Conservation (phyloP, 2,797 vertebrate species). For the Lagorchestes hirsutus region DNA sequence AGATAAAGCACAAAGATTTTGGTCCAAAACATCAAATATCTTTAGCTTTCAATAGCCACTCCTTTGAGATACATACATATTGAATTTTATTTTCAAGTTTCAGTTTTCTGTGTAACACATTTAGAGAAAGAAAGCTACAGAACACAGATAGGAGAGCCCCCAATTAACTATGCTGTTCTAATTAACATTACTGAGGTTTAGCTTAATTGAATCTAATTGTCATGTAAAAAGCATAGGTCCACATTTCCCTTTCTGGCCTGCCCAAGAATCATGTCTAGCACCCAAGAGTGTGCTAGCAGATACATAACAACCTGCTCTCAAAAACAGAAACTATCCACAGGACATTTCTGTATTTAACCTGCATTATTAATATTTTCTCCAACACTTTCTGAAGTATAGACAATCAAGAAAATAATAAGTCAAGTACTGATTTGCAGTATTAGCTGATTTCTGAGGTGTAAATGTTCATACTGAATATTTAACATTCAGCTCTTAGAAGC, state of each 20-base stretch:
- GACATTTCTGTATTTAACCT: neutral
- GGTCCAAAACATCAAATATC: slow-evolving; percentile 13
- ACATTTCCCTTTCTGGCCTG: neutral
- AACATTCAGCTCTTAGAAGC: neutral
- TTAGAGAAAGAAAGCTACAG: neutral
- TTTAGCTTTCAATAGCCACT: slow-evolving; percentile 51
- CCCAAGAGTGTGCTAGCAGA: neutral
- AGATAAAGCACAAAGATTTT: slow-evolving; percentile 28
- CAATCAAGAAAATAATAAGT: neutral
- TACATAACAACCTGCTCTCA: neutral
- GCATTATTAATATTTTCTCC: neutral
- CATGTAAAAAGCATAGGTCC: neutral
- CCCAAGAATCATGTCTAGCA: neutral
- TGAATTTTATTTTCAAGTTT: neutral
- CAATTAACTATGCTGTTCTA: neutral
- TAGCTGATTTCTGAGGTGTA: neutral
- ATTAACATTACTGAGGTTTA: neutral
- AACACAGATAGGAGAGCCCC: neutral
- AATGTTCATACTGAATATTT: neutral
- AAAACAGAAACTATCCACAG: neutral
- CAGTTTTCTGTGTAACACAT: neutral
- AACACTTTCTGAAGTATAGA: neutral
- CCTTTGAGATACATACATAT: slow-evolving; percentile 44
- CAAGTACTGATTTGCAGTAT: neutral
- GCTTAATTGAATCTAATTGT: neutral